Conservation (phyloP, 2,113 vertebrate species). For the Steatornis caripensis region DNA sequence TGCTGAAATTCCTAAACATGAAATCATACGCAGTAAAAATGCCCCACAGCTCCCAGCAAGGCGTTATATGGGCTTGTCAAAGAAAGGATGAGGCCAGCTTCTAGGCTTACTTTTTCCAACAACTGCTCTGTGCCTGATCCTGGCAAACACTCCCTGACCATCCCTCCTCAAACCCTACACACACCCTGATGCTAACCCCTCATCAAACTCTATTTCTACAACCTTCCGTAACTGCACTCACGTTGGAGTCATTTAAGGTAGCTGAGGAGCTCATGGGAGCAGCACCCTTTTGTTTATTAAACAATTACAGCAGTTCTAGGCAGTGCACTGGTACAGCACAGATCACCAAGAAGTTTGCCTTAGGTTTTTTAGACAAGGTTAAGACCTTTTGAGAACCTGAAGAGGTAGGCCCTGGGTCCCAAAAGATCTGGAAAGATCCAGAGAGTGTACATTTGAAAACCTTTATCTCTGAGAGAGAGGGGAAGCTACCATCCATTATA, state of each 20-base stretch:
- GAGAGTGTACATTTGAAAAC: background rate
- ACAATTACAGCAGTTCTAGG: background rate
- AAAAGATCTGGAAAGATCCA: background rate
- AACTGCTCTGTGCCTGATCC: rapidly evolving
- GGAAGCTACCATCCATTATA: background rate
- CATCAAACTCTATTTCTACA: background rate
- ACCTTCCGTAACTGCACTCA: background rate
- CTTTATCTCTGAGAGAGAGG: background rate
- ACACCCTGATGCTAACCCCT: background rate
- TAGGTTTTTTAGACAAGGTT: background rate
- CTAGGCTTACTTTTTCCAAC: background rate
- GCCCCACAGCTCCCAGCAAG: background rate
- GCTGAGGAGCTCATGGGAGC: background rate
- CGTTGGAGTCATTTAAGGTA: background rate
- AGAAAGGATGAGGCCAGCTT: background rate
- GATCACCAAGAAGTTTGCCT: background rate
- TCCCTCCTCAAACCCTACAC: background rate
- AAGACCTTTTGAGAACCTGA: background rate
- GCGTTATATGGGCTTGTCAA: background rate
- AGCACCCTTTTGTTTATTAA: background rate
- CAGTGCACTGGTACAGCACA: background rate
- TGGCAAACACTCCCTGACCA: background rate
- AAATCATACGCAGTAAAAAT: background rate
- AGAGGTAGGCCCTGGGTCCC: background rate
- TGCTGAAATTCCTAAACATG: background rate